phyloP scores from a whole-genome alignment of 1,140 invertebrate genomes.

The Apocrypta bakeri region DNA sequence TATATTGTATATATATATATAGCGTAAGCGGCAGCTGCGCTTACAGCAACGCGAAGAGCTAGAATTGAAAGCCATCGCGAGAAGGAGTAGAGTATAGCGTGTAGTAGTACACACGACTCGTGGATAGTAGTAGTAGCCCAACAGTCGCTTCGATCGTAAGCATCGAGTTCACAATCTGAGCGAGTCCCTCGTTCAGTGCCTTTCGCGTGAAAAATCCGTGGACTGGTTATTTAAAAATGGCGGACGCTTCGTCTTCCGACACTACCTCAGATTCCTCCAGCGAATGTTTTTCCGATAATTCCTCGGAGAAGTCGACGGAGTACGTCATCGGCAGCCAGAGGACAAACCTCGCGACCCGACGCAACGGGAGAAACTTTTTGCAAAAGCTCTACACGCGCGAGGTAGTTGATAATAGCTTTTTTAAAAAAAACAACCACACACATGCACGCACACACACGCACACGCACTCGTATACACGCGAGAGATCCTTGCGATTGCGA shows the following conservation, averaged over 20 bases:
- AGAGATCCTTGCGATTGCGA: constrained; percentile 11
- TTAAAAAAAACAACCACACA: constrained; percentile 4
- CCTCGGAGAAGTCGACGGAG: constrained; percentile 66
- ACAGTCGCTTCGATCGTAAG: neutral
- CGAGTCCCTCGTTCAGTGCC: constrained; percentile 33
- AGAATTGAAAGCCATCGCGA: too few species aligned
- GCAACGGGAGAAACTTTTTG: constrained; percentile 64
- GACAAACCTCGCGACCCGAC: constrained; percentile 58
- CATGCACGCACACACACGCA: too few species aligned
- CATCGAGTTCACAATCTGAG: constrained; percentile 47
- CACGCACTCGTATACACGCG: too few species aligned
- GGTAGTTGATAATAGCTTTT: constrained; percentile 57
- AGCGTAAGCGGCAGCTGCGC: too few species aligned
- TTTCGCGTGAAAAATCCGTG: constrained; percentile 47
- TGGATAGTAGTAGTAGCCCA: neutral
- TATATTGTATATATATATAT: neutral
- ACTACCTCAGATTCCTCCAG: constrained; percentile 71
- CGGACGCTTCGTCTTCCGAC: constrained; percentile 73
- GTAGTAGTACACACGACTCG: too few species aligned
- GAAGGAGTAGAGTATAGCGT: too few species aligned
- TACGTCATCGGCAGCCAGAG: constrained; percentile 68
- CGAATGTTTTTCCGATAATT: constrained; percentile 71
- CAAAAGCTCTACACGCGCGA: constrained; percentile 70
- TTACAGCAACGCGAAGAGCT: too few species aligned
- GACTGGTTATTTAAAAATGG: constrained; percentile 74